Conservation (phyloP, 2,113 vertebrate species). For the Vireo altiloquus region DNA sequence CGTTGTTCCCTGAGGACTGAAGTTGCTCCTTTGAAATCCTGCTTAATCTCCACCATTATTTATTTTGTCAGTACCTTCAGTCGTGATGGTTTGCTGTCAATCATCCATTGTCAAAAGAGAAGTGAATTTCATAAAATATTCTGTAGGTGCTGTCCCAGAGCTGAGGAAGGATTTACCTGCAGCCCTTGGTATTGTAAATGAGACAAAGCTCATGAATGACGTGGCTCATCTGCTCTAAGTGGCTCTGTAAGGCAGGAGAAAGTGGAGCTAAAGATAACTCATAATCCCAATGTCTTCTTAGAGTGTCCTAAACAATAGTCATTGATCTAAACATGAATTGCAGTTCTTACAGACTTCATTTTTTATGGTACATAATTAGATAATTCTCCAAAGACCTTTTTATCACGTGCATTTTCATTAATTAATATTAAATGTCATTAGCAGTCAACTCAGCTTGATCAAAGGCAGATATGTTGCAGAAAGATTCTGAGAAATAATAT, state of each 20-base stretch:
- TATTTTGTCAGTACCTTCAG: conserved; percentile 14
- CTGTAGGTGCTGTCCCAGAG: neutral
- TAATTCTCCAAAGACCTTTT: conserved; percentile 58
- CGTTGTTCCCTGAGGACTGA: neutral
- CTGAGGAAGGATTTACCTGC: neutral
- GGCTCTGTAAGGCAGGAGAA: neutral
- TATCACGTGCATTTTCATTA: conserved; percentile 55
- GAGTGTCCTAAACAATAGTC: neutral
- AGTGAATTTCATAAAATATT: neutral
- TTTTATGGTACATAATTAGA: conserved; percentile 24
- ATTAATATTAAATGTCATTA: conserved; percentile 75
- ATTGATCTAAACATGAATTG: neutral
- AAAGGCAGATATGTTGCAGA: conserved; percentile 76
- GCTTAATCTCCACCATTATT: neutral
- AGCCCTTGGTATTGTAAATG: neutral
- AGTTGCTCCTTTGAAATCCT: neutral
- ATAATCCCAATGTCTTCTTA: neutral
- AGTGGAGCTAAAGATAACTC: neutral
- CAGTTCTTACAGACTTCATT: neutral
- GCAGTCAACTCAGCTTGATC: conserved; percentile 70
- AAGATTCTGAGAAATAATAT: conserved; percentile 76
- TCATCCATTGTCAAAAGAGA: neutral
- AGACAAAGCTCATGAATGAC: neutral
- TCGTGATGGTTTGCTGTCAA: neutral
- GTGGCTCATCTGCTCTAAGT: neutral